Evolutionary conservation across 2,113 vertebrate species (phyloP).

Genomic region (Ivindomyrus marchei): DNA sequence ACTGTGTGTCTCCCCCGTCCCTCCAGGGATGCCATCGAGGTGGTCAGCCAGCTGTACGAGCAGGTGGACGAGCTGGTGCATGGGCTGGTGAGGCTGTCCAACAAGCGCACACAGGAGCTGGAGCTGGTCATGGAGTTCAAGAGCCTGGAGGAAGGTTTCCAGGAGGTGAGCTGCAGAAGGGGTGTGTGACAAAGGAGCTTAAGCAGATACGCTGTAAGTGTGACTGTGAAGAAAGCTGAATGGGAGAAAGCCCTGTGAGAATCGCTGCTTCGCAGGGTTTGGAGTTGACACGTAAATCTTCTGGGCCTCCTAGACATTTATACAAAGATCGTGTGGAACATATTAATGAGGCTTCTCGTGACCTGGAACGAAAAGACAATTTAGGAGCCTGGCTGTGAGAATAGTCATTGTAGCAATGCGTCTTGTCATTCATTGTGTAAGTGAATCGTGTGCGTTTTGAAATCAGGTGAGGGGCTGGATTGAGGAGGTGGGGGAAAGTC

Average conservation of each 20-base stretch:
- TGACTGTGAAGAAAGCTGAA: background rate
- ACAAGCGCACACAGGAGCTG: constrained; percentile 70
- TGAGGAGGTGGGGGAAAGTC: constrained; percentile 66
- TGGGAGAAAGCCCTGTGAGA: background rate
- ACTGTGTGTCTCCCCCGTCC: background rate
- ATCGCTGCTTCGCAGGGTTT: background rate
- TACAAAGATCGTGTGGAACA: background rate
- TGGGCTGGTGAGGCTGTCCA: constrained; percentile 75
- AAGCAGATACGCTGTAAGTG: background rate
- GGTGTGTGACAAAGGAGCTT: background rate
- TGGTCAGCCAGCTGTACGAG: constrained; percentile 66
- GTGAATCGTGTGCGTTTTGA: background rate
- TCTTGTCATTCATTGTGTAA: background rate
- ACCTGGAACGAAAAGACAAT: background rate
- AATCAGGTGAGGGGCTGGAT: constrained; percentile 74
- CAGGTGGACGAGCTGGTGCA: constrained; percentile 81
- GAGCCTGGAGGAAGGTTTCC: constrained; percentile 63
- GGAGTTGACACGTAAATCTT: background rate
- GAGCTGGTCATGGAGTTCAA: constrained; percentile 70
- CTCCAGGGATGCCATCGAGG: constrained; percentile 61
- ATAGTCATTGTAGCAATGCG: background rate
- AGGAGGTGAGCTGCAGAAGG: constrained; percentile 58
- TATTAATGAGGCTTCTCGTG: background rate
- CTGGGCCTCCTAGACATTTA: constrained; percentile 1
- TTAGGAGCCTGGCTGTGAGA: background rate